Evolutionary conservation across 2,888 invertebrate species (phyloP).

Genomic region (Dyspetes luteomarginatus): DNA sequence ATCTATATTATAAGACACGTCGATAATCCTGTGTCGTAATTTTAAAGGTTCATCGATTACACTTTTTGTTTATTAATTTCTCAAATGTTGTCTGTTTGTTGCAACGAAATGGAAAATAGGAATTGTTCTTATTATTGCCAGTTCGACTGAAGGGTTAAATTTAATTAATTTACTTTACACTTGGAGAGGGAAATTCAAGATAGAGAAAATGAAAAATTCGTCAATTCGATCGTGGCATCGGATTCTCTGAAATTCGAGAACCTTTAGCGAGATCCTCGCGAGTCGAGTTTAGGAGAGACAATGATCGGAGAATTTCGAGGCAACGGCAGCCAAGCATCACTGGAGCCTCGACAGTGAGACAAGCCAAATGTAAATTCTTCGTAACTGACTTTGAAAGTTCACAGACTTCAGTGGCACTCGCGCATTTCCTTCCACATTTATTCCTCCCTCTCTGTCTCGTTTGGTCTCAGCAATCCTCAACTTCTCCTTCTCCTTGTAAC

Average conservation of each 20-base stretch:
- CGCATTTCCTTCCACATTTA: constrained; percentile 28
- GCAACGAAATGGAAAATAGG: too few relatives aligned
- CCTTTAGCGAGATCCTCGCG: constrained; percentile 20
- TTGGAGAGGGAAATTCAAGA: background rate
- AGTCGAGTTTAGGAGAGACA: background rate
- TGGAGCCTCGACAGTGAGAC: constrained; percentile 14
- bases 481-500: constrained; percentile 17
- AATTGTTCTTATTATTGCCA: background rate
- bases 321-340: constrained; percentile 12
- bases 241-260: background rate
- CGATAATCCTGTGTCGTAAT: constrained; percentile 26
- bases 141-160: background rate
- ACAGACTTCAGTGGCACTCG: constrained; percentile 59
- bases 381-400: constrained; percentile 74
- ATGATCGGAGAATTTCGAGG: constrained; percentile 1
- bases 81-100: too few relatives aligned
- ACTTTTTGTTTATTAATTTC: constrained; percentile 15
- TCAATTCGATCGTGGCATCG: background rate
- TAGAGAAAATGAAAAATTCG: background rate
- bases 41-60: constrained; percentile 22
- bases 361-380: constrained; percentile 72
- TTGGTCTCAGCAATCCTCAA: constrained; percentile 23
- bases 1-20: background rate
- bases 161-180: background rate
- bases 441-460: background rate